phyloP scores from a whole-genome alignment of 2,797 vertebrate species.

The Chiroxiphia lanceolata region DNA sequence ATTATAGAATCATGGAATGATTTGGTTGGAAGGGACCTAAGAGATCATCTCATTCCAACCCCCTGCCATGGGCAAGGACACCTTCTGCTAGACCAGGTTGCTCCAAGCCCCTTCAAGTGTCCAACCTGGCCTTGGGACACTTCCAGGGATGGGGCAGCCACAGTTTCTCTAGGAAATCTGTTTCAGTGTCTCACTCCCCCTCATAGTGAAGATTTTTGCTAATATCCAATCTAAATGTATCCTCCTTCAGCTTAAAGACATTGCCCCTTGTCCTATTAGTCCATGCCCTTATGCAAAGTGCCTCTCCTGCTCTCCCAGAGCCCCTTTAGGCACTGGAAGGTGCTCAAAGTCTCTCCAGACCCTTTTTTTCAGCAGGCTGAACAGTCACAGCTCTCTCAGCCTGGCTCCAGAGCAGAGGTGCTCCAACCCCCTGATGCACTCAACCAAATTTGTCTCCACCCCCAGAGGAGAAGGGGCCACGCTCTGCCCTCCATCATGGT shows the following conservation, averaged over 20 bases:
- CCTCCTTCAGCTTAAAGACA: background rate
- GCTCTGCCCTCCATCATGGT: background rate
- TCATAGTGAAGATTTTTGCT: background rate
- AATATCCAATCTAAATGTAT: fast-evolving
- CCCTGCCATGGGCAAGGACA: background rate
- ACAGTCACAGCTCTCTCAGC: background rate
- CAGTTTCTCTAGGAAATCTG: background rate
- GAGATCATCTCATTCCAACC: background rate
- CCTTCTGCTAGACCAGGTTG: background rate
- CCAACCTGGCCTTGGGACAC: background rate
- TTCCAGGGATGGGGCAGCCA: background rate
- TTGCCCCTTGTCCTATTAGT: background rate
- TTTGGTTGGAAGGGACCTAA: background rate
- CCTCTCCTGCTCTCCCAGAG: background rate
- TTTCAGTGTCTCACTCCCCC: background rate
- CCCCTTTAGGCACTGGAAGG: background rate
- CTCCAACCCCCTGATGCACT: background rate
- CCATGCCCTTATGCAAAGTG: background rate
- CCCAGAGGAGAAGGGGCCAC: background rate
- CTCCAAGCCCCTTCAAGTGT: background rate
- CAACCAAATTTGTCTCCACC: background rate
- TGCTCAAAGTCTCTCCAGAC: background rate
- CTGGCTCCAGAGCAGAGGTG: background rate
- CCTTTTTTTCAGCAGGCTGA: background rate
- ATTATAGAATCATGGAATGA: background rate